phyloP scores from a whole-genome alignment of 1,140 invertebrate species.

The Lucilia cuprina region DNA sequence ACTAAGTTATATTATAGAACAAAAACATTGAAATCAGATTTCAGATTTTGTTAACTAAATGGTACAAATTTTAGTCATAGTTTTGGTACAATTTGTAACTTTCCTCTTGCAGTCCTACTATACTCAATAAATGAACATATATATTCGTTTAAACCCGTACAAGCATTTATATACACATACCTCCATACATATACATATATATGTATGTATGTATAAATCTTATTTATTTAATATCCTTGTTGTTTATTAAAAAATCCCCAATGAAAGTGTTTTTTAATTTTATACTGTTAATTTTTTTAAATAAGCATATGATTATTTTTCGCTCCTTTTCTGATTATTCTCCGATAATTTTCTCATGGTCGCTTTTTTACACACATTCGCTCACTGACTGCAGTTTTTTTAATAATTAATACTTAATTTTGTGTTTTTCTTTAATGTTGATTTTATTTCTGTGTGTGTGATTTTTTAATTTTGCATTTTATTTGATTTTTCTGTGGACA shows the following conservation, averaged over 20 bases:
- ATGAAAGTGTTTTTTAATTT: slow-evolving; percentile 15
- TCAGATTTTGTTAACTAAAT: too few species aligned
- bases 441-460: background rate
- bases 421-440: background rate
- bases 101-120: too few species aligned
- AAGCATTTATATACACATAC: too few species aligned
- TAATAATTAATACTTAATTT: slow-evolving; percentile 14
- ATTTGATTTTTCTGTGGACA: background rate
- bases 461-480: background rate
- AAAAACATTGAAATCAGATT: too few species aligned
- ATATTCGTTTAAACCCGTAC: too few species aligned
- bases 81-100: too few species aligned
- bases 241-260: background rate
- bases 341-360: background rate
- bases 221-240: slow-evolving; percentile 12
- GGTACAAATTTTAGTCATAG: too few species aligned
- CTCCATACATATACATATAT: background rate
- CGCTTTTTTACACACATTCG: background rate
- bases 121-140: too few species aligned
- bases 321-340: background rate
- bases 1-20: too few species aligned
- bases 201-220: background rate
- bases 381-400: background rate
- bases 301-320: slow-evolving; percentile 11
- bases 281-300: slow-evolving; percentile 9